Evolutionary conservation across 2,113 vertebrate species (phyloP), one percentile per base, ranked within the genome.

Genomic region (Cichladusa arquata): DNA sequence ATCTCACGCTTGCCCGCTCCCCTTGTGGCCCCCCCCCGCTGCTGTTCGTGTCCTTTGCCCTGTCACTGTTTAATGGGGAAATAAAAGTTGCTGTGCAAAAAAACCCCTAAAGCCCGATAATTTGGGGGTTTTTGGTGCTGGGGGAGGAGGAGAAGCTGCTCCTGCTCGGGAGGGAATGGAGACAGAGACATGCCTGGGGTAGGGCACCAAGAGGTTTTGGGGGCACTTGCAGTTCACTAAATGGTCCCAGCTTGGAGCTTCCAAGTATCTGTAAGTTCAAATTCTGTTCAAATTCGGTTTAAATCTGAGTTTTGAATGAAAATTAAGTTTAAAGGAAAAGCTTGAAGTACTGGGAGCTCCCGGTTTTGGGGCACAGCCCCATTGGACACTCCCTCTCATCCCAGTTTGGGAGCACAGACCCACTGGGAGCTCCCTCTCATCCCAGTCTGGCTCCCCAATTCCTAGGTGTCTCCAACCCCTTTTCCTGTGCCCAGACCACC

Each of bases 21-120:
- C 69, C 87, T 40, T 4, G 33, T 62, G 65, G 65, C 44, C 4
- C 71, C 6, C 23, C 36, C 2, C 28, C 8, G 42, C 61, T 88
- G 71, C 88, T 64, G 33, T 88, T 61, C 1, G 6, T 25, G 83
- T 84, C 69, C 83, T 82, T 86, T 81, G 36, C 86, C 73, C 84
- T 88, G 69, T 85, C 70, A 77, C 60, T 81, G 65, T 91, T 91
- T 81, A 78, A 60, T 51, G 85, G 94, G 94, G 81, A 93, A 95
- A 95, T 89, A 95, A 95, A 95, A 91, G 71, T 82, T 81, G 81
- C 92, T 82, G 84, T 88, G 84, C 84, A 91, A 79, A 85, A 71
- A 66, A 16, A 65, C 2, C 2, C 15, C n/a, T 48, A n/a, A 61
- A 57, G 24, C 0, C 5, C 0, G 1, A 2, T 38, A 24, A 38